phyloP scores from a whole-genome alignment of 2,113 vertebrate genomes.

The Psittacara wagleri region DNA sequence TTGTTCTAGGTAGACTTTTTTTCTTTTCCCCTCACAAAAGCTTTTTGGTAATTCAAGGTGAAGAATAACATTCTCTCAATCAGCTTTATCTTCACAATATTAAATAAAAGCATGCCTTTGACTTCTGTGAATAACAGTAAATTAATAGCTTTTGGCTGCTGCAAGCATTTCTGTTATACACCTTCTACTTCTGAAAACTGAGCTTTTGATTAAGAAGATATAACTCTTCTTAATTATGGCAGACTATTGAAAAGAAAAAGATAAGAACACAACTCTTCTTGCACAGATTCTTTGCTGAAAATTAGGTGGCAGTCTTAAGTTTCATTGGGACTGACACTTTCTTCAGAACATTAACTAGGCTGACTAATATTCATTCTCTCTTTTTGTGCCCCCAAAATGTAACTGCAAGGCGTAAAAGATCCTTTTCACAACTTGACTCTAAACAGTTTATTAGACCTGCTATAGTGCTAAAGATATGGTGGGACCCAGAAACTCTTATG shows the following conservation, averaged over 20 bases:
- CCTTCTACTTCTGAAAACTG: neutral
- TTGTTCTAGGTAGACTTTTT: neutral
- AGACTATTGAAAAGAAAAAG: neutral
- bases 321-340: neutral
- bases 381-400: neutral
- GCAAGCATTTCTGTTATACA: neutral
- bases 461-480: neutral
- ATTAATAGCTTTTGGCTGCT: neutral
- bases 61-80: neutral
- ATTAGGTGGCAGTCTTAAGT: neutral
- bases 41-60: neutral
- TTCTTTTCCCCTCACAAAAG: neutral
- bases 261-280: neutral
- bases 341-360: neutral
- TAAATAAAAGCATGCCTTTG: neutral
- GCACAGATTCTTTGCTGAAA: neutral
- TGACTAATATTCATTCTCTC: neutral
- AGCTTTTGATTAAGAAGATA: neutral
- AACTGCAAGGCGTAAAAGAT: neutral
- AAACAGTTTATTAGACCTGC: neutral
- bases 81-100: neutral
- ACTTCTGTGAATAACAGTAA: neutral
- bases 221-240: neutral
- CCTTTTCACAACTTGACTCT: neutral
- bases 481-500: neutral